Base-by-base conservation (phyloP, 2,113 vertebrate genomes). In the Dendrocopos noguchii region DNA sequence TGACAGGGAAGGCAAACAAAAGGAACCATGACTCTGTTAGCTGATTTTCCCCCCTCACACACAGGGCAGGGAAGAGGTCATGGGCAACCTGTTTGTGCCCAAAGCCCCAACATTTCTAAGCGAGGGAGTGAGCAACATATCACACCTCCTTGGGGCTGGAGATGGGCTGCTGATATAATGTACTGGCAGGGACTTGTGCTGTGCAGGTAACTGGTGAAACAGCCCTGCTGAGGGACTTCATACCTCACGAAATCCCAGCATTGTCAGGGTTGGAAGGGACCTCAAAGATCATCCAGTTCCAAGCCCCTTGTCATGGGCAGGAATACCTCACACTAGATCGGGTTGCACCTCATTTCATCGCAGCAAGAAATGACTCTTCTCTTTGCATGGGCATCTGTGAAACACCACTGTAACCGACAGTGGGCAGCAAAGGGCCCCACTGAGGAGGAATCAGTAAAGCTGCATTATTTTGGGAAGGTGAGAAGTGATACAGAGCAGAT, bases 1-100 rank as follows among this genome's bases (percentile, higher is more conserved):
- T 59, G 67, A 18, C 2, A 20, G 36, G 17, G 87, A 82, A 93
- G 82, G 90, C 20, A 70, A 87, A 95, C 76, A 92, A 92, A 87
- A 82, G 74, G 47, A 19, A 53, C 9, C 21, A 90, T 13, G 0
- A 31, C 46, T 89, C 44, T 28, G 3, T 44, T 90, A 3, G 0
- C 4, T 76, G 83, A 29, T 31, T 39, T 39, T 71, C 70, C 82
- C 44, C 15, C 33, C 10, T 25, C 16, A 85, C 20, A 2, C 42
- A 19, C 27, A 33, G 28, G 55, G 7, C n/a, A 63, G 16, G 57
- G 44, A 85, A 68, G 73, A 71, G 65, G 59, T 44, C 14, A 6
- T 0, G 1, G 34, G 27, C 65, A 81, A 20, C 3, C 6, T 3
- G 4, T 56, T 28, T 36, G 31, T 91, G 68, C 31, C 53, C 71